phyloP scores from a whole-genome alignment of 2,797 vertebrate genomes.

The Myripristis murdjan region DNA sequence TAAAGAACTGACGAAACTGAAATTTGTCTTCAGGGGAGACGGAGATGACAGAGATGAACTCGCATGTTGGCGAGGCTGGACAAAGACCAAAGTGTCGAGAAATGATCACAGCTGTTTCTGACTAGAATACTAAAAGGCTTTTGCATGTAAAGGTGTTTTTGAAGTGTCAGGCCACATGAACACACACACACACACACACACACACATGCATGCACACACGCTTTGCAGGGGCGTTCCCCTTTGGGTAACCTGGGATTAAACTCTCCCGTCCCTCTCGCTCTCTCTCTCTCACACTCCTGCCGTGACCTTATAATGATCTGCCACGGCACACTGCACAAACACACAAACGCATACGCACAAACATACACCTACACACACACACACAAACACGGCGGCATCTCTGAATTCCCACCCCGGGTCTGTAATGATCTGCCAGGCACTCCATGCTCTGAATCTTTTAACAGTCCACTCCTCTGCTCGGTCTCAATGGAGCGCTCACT shows the following conservation, averaged over 20 bases:
- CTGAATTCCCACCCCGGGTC: constrained; percentile 53
- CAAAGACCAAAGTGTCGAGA: constrained; percentile 15
- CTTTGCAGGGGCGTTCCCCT: constrained; percentile 36
- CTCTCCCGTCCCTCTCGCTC: constrained; percentile 25
- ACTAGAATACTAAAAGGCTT: constrained; percentile 13
- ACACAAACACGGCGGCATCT: constrained; percentile 25
- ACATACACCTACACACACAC: neutral
- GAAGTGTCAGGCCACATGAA: constrained; percentile 16
- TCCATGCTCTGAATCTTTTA: constrained; percentile 69
- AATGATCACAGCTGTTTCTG: constrained; percentile 33
- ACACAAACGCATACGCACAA: neutral
- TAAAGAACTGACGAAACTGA: neutral
- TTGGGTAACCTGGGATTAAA: constrained; percentile 60
- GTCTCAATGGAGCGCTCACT: constrained; percentile 34
- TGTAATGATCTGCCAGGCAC: constrained; percentile 71
- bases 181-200: constrained; percentile 3
- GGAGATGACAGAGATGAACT: neutral
- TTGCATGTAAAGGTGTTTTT: constrained; percentile 31
- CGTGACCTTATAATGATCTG: constrained; percentile 73
- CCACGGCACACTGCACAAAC: constrained; percentile 6
- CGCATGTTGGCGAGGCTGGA: constrained; percentile 8
- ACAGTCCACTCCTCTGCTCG: constrained; percentile 52
- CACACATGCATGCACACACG: constrained; percentile 18
- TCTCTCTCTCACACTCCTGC: constrained; percentile 48
- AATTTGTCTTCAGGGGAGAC: constrained; percentile 2